These are phyloP conservation scores for Ceratitis capitata DNA, from an alignment of 1,140 invertebrate genomes.

Conservation along the genomic window DNA sequence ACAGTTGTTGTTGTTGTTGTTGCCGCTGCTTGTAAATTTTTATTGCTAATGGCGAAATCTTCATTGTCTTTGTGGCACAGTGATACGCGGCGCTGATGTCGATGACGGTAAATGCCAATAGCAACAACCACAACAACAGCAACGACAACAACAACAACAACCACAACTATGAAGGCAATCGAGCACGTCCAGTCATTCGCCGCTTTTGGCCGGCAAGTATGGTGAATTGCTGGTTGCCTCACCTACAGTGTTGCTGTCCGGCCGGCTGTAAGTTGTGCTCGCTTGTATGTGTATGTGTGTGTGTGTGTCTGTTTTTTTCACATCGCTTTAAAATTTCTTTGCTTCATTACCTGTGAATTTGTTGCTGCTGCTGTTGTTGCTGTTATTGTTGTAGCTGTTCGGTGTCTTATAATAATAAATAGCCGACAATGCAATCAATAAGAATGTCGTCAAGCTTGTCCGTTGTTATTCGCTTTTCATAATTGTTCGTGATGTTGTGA, in stretches of 20 bases:
- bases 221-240: not conserved
- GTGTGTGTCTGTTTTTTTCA: too few relatives aligned
- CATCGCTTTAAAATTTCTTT: not conserved
- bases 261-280: constrained; percentile 7
- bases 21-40: constrained; percentile 17
- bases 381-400: not conserved
- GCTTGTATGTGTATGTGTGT: too few relatives aligned
- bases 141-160: too few relatives aligned
- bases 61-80: constrained; percentile 27
- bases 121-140: too few relatives aligned
- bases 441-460: constrained; percentile 37
- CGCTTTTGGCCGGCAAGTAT: not conserved
- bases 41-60: constrained; percentile 34
- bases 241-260: constrained; percentile 5
- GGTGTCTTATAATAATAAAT: constrained; percentile 36
- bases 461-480: constrained; percentile 37
- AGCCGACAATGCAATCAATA: constrained; percentile 34
- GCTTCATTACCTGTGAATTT: not conserved
- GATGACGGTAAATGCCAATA: not conserved
- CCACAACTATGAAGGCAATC: not conserved
- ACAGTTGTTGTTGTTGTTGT: not conserved
- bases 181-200: not conserved
- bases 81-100: not conserved
- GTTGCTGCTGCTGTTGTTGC: not conserved
- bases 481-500: constrained; percentile 42